Percentiles rank a stretch among this genome's conserved stretches.
These are phyloP conservation scores for Spodoptera exigua DNA, from an alignment of 2,888 invertebrate genomes.

Conservation along the genomic window DNA sequence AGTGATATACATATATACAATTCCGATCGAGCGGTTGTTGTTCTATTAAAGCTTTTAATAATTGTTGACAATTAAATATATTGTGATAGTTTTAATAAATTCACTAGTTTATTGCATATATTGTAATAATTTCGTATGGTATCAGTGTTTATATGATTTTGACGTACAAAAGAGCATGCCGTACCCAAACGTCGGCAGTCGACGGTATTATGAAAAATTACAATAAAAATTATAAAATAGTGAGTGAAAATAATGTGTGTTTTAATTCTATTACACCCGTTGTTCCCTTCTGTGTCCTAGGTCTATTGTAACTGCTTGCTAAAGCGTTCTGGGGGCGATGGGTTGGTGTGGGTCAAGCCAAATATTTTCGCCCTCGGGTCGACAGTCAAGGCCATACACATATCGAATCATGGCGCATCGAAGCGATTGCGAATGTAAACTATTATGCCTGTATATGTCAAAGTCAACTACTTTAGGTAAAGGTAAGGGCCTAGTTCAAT, in stretches of 20 bases:
- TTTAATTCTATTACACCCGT: constrained; percentile 53
- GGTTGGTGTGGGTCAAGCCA: too few species aligned
- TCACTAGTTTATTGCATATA: constrained; percentile 66
- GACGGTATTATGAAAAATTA: constrained; percentile 88
- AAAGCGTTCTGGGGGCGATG: too few species aligned
- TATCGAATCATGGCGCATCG: too few species aligned
- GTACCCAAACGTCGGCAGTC: constrained; percentile 71
- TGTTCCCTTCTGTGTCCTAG: not conserved
- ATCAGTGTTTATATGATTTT: constrained; percentile 68
- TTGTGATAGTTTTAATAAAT: constrained; percentile 69
- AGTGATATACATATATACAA: constrained; percentile 32
- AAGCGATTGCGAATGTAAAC: too few species aligned
- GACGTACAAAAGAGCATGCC: constrained; percentile 71
- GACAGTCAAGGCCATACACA: too few species aligned
- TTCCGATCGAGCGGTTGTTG: constrained; percentile 70
- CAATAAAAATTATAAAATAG: constrained; percentile 89
- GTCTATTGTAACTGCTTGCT: not conserved
- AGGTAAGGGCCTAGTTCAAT: too few species aligned
- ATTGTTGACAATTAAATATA: constrained; percentile 80
- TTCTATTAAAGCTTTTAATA: constrained; percentile 82
- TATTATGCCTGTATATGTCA: too few species aligned
- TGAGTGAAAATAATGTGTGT: constrained; percentile 70
- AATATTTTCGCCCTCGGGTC: too few species aligned
- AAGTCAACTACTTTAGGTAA: too few species aligned
- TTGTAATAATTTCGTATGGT: constrained; percentile 59